Conservation (phyloP, 2,888 invertebrate species). For the Pegoplata infirma region DNA sequence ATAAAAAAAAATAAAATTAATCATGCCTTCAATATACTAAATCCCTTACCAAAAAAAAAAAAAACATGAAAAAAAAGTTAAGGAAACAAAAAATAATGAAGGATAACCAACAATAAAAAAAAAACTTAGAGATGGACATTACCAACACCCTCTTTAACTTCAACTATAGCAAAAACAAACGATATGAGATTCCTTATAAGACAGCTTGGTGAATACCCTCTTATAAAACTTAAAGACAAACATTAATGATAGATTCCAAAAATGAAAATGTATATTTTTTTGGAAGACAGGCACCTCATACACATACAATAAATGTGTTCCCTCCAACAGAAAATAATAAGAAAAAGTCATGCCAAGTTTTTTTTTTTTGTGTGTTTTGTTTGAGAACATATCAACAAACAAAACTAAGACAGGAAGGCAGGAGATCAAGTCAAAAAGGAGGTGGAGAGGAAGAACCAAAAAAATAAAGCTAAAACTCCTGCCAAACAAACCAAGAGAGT, state of each 20-base stretch:
- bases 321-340: background rate
- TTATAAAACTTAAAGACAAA: background rate
- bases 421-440: background rate
- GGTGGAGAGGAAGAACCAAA: background rate
- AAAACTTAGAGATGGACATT: background rate
- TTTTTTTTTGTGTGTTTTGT: background rate
- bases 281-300: background rate
- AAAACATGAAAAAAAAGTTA: background rate
- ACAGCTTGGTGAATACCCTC: background rate
- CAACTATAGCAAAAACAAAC: too few relatives aligned
- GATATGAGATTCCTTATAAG: background rate
- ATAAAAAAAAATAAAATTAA: slow-evolving; percentile 34
- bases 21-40: slow-evolving; percentile 35
- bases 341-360: slow-evolving; percentile 1
- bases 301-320: too few relatives aligned
- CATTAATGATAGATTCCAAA: background rate
- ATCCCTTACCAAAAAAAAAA: background rate
- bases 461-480: background rate
- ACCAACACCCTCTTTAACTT: background rate
- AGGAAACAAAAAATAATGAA: background rate
- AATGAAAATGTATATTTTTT: background rate
- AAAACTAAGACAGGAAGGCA: background rate
- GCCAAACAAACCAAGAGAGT: slow-evolving; percentile 12
- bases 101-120: background rate
- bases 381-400: background rate